phyloP scores from a whole-genome alignment of 1,140 invertebrate species.

The Dendrolimus kikuchii region DNA sequence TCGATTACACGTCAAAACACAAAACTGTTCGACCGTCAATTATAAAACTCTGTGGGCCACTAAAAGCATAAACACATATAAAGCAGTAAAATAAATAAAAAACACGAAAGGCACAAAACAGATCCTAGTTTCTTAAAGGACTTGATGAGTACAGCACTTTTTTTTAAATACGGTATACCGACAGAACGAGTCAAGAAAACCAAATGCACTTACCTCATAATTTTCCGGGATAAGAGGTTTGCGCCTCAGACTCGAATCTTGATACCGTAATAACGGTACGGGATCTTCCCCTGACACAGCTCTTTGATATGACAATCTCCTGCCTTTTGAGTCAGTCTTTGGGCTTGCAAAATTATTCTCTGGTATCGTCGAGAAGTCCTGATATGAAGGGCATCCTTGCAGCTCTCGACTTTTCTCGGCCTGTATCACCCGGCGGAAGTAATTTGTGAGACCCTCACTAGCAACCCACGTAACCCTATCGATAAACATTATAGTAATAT shows the following conservation, averaged over 20 bases:
- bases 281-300: slow-evolving; percentile 59
- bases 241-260: slow-evolving; percentile 32
- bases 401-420: slow-evolving; percentile 44
- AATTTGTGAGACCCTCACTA: slow-evolving; percentile 49
- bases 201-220: slow-evolving; percentile 31
- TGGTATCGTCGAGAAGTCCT: slow-evolving; percentile 41
- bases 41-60: not conserved
- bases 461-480: slow-evolving; percentile 56
- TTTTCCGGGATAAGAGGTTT: slow-evolving; percentile 34
- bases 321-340: slow-evolving; percentile 34
- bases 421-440: slow-evolving; percentile 42
- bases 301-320: slow-evolving; percentile 50
- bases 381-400: slow-evolving; percentile 36
- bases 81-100: too few relatives aligned
- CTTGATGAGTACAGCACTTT: too few relatives aligned
- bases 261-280: slow-evolving; percentile 23
- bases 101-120: too few relatives aligned
- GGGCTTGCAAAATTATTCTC: slow-evolving; percentile 28
- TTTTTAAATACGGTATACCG: too few relatives aligned
- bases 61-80: too few relatives aligned
- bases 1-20: slow-evolving; percentile 22
- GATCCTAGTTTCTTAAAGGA: too few relatives aligned
- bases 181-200: not conserved
- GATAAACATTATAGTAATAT: slow-evolving; percentile 8
- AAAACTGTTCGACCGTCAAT: slow-evolving; percentile 7